Evolutionary conservation across 2,888 invertebrate genomes (phyloP), one percentile per base, ranked within the genome.

Genomic region (Noctua janthina): DNA sequence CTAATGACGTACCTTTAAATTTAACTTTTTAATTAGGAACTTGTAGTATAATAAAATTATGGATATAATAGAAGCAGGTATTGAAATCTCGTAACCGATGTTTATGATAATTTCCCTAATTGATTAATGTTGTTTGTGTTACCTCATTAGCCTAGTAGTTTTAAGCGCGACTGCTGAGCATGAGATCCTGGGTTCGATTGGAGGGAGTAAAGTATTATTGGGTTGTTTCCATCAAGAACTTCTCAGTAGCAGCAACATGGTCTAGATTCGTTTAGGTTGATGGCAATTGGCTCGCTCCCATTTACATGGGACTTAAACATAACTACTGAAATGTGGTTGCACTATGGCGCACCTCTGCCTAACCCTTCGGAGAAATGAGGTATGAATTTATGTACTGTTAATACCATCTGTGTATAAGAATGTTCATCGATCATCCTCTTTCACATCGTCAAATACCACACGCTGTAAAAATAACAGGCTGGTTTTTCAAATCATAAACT

Each of bases 1-100:
- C 78, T 74, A 70, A 74, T 86, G 91, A 89, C 89, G 86, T 79
- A 76, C 62, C 13, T 51, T 54, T 74, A 81, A 29, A 23, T 77
- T 70, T 54, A 54, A 78, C 29, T 78, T 71, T 75, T 74, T 59
- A 72, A 59, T 74, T 49, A 68, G 46, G 2, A 17, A 35, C 56
- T 56, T 56, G n/a, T 56, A n/a, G n/a, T 56, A 11, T 11, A 56
- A n/a, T n/a, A 4, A 56, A n/a, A 56, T 56, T 0, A 56, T n/a
- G 11, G 10, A 56, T 49, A 49, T 49, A 56, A 11, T 35, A 39
- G 35, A 66, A 39, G 10, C 17, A 13, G 1, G 8, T 35, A 20
- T 29, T 20, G 2, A 20, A 15, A 29, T 29, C 29, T n/a, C 29
- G 8, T 35, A 35, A 20, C 20, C 35, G 35, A 35, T 35, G 17